Evolutionary conservation across 1,140 invertebrate genomes (phyloP).

Genomic region (Pogonomyrmex barbatus): DNA sequence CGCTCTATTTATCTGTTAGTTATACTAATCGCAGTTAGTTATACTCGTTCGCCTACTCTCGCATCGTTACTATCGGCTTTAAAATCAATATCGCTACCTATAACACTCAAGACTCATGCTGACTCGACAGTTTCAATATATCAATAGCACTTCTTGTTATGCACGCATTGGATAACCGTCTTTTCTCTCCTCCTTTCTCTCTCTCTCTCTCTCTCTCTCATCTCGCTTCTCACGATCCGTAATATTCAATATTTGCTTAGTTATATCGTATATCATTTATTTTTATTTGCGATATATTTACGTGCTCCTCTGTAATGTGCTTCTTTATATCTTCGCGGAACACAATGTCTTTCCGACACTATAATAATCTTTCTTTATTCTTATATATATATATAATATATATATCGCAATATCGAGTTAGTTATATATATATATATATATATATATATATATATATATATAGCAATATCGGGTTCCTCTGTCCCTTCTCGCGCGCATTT

Average conservation of each 20-base stretch:
- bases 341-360: not conserved
- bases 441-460: too few relatives aligned
- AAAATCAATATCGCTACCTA: conserved; percentile 56
- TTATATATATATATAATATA: too few relatives aligned
- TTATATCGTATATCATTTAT: conserved; percentile 22
- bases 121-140: conserved; percentile 44
- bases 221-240: not conserved
- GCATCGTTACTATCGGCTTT: conserved; percentile 52
- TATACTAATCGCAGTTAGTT: conserved; percentile 56
- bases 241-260: conserved; percentile 38
- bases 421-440: too few relatives aligned
- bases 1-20: conserved; percentile 48
- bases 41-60: conserved; percentile 44
- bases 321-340: not conserved
- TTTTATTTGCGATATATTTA: conserved; percentile 8
- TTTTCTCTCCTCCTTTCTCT: not conserved
- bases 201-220: too few relatives aligned
- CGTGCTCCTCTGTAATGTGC: not conserved
- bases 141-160: conserved; percentile 57
- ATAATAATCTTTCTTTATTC: not conserved
- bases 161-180: conserved; percentile 35
- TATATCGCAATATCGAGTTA: too few relatives aligned
- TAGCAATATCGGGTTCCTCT: not conserved
- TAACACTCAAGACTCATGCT: conserved; percentile 57
- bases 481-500: not conserved